Conservation (phyloP, 2,888 invertebrate genomes). For the Agelastica alni region DNA sequence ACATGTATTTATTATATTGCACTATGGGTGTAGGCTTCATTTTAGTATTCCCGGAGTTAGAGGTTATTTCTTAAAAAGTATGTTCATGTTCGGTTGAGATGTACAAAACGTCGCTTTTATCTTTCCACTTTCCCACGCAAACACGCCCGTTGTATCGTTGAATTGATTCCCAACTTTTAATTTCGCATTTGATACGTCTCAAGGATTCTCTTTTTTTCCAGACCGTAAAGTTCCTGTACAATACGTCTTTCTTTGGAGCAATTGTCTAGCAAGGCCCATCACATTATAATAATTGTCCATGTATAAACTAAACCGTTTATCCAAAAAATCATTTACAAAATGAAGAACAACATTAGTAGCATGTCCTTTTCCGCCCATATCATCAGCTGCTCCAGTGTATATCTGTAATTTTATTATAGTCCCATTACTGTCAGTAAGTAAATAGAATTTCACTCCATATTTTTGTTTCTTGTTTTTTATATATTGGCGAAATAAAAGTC, state of each 20-base stretch:
- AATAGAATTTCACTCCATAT: constrained; percentile 15
- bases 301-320: constrained; percentile 9
- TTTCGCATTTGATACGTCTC: background rate
- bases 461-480: background rate
- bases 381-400: constrained; percentile 3
- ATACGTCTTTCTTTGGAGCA: background rate
- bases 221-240: background rate
- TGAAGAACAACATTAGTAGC: constrained; percentile 15
- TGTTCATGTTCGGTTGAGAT: background rate
- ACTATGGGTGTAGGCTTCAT: constrained; percentile 3
- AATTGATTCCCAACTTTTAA: background rate
- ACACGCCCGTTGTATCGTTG: background rate
- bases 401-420: background rate
- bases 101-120: no score
- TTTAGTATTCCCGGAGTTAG: background rate
- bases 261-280: constrained; percentile 8
- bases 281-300: constrained; percentile 22
- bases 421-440: constrained; percentile 13
- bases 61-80: background rate
- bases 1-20: constrained; percentile 6
- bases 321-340: constrained; percentile 5
- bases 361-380: constrained; percentile 11
- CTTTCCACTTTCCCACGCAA: background rate
- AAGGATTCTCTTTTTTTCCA: background rate
- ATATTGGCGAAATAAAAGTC: background rate